Evolutionary conservation across 2,888 invertebrate species (phyloP).

Genomic region (Seira ritae): DNA sequence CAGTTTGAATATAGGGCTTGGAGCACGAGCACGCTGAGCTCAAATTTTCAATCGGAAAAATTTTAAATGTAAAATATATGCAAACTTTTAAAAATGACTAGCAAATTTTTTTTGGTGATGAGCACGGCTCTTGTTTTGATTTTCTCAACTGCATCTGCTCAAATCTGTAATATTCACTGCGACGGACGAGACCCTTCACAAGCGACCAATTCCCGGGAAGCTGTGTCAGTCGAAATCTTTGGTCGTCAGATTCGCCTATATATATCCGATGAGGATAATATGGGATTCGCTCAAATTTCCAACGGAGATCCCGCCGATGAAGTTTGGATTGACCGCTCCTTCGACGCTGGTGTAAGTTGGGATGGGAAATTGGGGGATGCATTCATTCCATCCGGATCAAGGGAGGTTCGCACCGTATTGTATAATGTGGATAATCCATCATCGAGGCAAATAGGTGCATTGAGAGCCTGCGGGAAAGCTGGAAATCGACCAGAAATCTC

Average conservation of each 20-base stretch:
- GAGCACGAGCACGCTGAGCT: no score
- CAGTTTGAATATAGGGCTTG: no score
- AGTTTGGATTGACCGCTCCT: conserved; percentile 70
- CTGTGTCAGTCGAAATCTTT: conserved; percentile 49
- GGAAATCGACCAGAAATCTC: conserved; percentile 56
- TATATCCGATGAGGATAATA: conserved; percentile 68
- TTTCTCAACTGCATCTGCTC: not conserved
- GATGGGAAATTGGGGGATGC: conserved; percentile 56
- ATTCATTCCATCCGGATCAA: conserved; percentile 48
- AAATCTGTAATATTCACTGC: conserved; percentile 69
- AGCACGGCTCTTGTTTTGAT: not conserved
- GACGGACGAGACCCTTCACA: conserved; percentile 65
- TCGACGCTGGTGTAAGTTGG: conserved; percentile 65
- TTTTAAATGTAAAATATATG: no score
- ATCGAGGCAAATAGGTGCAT: conserved; percentile 58
- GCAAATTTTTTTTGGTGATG: not conserved
- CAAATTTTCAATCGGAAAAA: no score
- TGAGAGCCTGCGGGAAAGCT: conserved; percentile 68
- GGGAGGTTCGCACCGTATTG: conserved; percentile 44
- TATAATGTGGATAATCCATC: conserved; percentile 68
- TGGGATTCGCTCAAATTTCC: conserved; percentile 62
- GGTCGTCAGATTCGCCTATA: conserved; percentile 58
- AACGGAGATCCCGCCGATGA: conserved; percentile 66
- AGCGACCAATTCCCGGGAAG: conserved; percentile 46
- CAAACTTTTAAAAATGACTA: conserved; percentile 11